Conservation (phyloP, 2,113 vertebrate genomes). For the Ancistrus triradiatus region DNA sequence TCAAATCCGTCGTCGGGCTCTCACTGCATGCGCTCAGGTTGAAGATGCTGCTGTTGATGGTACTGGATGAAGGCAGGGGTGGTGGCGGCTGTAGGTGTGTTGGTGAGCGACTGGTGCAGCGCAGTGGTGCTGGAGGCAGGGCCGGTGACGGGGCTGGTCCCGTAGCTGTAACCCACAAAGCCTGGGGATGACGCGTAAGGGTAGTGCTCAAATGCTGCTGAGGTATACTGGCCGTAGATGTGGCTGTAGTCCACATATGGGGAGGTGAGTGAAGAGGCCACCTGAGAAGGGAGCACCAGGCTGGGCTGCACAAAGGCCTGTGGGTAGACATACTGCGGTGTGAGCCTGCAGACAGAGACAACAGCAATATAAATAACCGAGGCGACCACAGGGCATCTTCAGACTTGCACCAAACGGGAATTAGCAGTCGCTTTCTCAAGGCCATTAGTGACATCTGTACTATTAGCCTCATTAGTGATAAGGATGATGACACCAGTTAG, state of each 20-base stretch:
- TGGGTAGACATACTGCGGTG: constrained; percentile 88
- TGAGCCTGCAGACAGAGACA: constrained; percentile 67
- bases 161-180: constrained; percentile 82
- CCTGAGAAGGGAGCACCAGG: constrained; percentile 83
- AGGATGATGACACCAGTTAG: no score
- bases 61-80: constrained; percentile 79
- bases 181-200: constrained; percentile 84
- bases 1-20: neutral
- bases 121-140: constrained; percentile 65
- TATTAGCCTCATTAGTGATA: no score
- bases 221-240: constrained; percentile 81
- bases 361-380: neutral
- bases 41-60: constrained; percentile 79
- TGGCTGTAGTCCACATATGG: constrained; percentile 89
- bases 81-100: constrained; percentile 54
- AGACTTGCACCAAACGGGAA: no score
- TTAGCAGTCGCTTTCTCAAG: no score
- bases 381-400: no score
- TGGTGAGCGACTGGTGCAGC: constrained; percentile 51
- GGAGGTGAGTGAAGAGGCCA: constrained; percentile 75
- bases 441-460: no score
- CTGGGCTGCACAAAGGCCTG: constrained; percentile 87
- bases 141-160: constrained; percentile 65
- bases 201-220: constrained; percentile 86
- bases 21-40: constrained; percentile 81